These are phyloP conservation scores for Steinernema feltiae DNA, from an alignment of 1,140 invertebrate genomes.

Conservation along the genomic window DNA sequence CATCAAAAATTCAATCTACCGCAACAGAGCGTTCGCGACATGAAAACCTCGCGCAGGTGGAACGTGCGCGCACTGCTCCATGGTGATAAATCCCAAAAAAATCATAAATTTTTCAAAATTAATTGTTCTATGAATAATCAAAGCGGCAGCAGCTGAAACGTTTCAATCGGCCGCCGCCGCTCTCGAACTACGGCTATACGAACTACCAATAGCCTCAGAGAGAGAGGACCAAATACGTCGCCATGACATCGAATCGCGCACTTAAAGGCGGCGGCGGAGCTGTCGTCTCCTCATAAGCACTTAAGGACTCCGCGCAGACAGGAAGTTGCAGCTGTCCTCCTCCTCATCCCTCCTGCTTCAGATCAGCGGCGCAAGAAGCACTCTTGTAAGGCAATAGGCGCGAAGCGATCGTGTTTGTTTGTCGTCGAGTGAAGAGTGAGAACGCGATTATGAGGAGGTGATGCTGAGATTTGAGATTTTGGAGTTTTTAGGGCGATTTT, in stretches of 20 bases:
- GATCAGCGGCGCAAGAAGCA: neutral
- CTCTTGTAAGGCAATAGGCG: slow-evolving; percentile 4
- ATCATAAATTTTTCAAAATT: slow-evolving; percentile 1
- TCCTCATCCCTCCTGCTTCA: too few relatives aligned
- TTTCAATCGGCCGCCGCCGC: too few relatives aligned
- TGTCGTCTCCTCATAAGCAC: neutral
- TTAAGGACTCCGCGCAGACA: neutral
- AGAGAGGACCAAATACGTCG: neutral
- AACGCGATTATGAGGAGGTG: too few relatives aligned
- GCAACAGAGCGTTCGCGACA: too few relatives aligned
- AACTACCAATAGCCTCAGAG: neutral
- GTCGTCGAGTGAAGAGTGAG: too few relatives aligned
- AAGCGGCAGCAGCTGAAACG: neutral
- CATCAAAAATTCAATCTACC: too few relatives aligned
- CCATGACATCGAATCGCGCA: neutral
- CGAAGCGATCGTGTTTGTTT: too few relatives aligned
- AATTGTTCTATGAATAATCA: neutral
- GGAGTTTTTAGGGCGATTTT: neutral
- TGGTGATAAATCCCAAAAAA: neutral
- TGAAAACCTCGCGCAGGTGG: neutral
- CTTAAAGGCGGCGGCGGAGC: neutral
- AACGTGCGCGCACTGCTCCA: neutral
- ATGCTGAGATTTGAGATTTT: too few relatives aligned
- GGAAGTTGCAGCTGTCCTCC: slow-evolving; percentile 2
- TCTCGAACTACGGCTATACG: too few relatives aligned